Base-by-base conservation (phyloP, 2,113 vertebrate species). In the Nycticorax nycticorax region DNA sequence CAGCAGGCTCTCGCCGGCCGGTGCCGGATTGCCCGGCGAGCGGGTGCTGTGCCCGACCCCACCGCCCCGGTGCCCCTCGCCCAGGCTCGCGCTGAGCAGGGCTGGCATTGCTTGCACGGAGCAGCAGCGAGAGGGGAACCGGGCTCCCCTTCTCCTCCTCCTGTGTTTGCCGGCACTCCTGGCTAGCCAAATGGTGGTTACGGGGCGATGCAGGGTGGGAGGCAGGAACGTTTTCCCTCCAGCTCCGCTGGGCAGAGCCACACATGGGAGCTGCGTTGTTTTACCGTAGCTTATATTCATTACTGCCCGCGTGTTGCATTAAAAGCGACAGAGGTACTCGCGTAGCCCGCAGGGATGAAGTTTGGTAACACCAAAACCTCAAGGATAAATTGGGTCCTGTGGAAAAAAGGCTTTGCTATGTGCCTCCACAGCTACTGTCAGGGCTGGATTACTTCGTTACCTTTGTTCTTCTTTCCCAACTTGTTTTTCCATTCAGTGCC, bases 391-490 rank as follows among this genome's bases (percentile, higher is more conserved):
- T 37, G 55, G 66, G 28, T 73, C n/a, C 47, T 7, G 6, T 62
- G 75, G 45, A 73, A 62, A 67, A 89, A 56, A 57, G 66, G 20
- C 37, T 85, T 66, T 85, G 45, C 45, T 47, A 0, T 78, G 66
- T 73, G 71, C 47, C 28, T 83, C 63, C 71, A 41, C 74, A 85
- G 82, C 67, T 89, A 5, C 53, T 71, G 47, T 74, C 63, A 43
- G 53, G n/a, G 60, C n/a, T 47, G 67, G 74, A 77, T 63, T 88
- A 62, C 71, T 92, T 93, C 82, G 53, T 88, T 90, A 56, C 71
- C 67, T 96, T 92, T 95, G 87, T 75, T 85, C 43, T 84, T 67
- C 81, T 94, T 94, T 92, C 74, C 75, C 93, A 93, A 57, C 77
- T 85, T 95, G 84, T 95, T 96, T 94, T 86, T 60, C 35, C 37